These are phyloP conservation scores for Austrolebias charrua DNA, from an alignment of 2,797 vertebrate genomes.

Conservation along the genomic window DNA sequence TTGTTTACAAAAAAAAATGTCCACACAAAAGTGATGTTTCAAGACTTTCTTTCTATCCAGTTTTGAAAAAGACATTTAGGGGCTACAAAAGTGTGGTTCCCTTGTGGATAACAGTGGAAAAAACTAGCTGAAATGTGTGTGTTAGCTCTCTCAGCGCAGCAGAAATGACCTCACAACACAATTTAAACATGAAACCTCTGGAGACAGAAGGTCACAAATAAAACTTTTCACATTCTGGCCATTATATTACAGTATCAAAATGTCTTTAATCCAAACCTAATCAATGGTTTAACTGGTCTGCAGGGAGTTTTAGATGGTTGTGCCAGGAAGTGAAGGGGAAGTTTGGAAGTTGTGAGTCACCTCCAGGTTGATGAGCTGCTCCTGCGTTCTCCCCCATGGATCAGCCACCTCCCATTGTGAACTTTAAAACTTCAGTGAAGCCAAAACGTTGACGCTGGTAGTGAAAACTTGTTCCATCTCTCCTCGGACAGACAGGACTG, in stretches of 20 bases:
- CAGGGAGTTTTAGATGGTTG: slow-evolving; percentile 1
- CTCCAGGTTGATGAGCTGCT: slow-evolving; percentile 21
- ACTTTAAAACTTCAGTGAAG: background rate
- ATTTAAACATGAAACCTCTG: slow-evolving; percentile 1
- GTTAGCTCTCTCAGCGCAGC: slow-evolving; percentile 12
- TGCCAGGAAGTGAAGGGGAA: slow-evolving; percentile 20
- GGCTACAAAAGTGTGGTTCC: too few relatives aligned
- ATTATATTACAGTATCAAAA: slow-evolving; percentile 37
- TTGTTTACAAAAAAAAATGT: too few relatives aligned
- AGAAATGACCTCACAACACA: background rate
- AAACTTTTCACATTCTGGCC: slow-evolving; percentile 21
- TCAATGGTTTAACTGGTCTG: slow-evolving; percentile 16
- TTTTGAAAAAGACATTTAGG: too few relatives aligned
- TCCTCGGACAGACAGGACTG: too few relatives aligned
- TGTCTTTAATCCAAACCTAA: slow-evolving; percentile 11
- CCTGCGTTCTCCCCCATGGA: slow-evolving; percentile 16
- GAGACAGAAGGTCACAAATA: slow-evolving; percentile 24
- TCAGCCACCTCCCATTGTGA: background rate
- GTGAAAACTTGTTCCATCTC: too few relatives aligned
- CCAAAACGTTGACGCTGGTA: too few relatives aligned
- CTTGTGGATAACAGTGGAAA: too few relatives aligned
- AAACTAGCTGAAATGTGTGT: too few relatives aligned
- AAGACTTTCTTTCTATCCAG: too few relatives aligned
- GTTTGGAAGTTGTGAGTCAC: slow-evolving; percentile 46
- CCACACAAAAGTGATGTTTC: too few relatives aligned